A percentile compares a stretch with the other conserved stretches of the same genome.
Conservation (phyloP, 2,888 invertebrate genomes). For the Conistra vaccinii region DNA sequence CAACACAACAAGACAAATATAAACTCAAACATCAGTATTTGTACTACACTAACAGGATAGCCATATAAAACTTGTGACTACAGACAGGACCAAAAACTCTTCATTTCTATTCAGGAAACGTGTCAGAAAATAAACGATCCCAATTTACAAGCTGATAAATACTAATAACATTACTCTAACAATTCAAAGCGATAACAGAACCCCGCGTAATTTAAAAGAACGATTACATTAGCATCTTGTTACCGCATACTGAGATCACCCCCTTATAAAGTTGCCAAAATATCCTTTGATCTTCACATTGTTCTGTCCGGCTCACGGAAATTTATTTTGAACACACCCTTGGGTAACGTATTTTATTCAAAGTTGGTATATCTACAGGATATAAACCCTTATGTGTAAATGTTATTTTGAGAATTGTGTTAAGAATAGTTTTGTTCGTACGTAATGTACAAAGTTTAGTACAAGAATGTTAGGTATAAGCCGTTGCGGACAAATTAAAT, state of each 20-base stretch:
- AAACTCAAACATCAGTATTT: slow-evolving; percentile 34
- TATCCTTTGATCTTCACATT: slow-evolving; percentile 81
- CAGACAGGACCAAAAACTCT: neutral
- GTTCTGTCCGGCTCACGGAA: slow-evolving; percentile 84
- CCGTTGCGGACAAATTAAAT: slow-evolving; percentile 30
- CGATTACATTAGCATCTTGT: slow-evolving; percentile 83
- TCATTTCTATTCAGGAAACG: slow-evolving; percentile 43
- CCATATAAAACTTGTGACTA: slow-evolving; percentile 11
- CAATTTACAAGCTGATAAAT: slow-evolving; percentile 71
- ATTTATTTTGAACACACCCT: slow-evolving; percentile 77
- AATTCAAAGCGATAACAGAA: slow-evolving; percentile 69
- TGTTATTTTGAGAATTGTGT: slow-evolving; percentile 59
- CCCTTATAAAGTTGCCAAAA: slow-evolving; percentile 80
- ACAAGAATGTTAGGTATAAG: slow-evolving; percentile 29
- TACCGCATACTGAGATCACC: slow-evolving; percentile 77
- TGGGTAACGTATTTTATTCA: slow-evolving; percentile 79
- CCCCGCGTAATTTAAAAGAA: slow-evolving; percentile 77
- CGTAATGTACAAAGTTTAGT: slow-evolving; percentile 33
- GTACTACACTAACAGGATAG: neutral
- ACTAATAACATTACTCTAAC: slow-evolving; percentile 73
- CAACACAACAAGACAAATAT: slow-evolving; percentile 28
- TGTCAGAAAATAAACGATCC: slow-evolving; percentile 54
- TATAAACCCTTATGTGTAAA: slow-evolving; percentile 59
- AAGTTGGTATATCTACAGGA: slow-evolving; percentile 60
- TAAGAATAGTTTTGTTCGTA: slow-evolving; percentile 55